Evolutionary conservation across 2,113 vertebrate genomes (phyloP).

Genomic region (Hippocampus barbouri): DNA sequence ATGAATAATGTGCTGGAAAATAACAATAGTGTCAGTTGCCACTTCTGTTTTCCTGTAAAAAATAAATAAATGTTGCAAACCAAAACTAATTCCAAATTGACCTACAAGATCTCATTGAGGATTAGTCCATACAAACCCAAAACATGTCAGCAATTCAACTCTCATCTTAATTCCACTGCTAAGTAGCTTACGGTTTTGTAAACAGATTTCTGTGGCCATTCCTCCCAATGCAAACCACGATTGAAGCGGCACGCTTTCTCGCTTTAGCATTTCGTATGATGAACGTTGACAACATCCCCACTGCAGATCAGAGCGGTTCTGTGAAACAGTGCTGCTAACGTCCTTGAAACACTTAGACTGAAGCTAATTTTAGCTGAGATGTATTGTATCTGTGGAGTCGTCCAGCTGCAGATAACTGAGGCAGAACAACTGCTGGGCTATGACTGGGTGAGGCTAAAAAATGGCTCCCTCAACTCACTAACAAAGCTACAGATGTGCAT

Average conservation of each 20-base stretch:
- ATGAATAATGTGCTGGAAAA: neutral
- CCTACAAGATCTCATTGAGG: slow-evolving; percentile 36
- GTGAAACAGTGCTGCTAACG: slow-evolving; percentile 1
- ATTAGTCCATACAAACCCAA: slow-evolving; percentile 46
- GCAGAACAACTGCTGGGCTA: slow-evolving; percentile 12
- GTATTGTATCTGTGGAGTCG: slow-evolving; percentile 15
- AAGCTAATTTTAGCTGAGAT: slow-evolving; percentile 2
- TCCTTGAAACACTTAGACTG: neutral
- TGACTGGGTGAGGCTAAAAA: slow-evolving; percentile 17
- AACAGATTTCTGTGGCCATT: slow-evolving; percentile 38
- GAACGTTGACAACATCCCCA: slow-evolving; percentile 38
- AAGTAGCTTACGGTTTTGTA: slow-evolving; percentile 46
- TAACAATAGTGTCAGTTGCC: neutral
- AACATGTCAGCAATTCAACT: slow-evolving; percentile 31
- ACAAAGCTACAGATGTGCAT: slow-evolving; percentile 51
- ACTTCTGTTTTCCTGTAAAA: neutral
- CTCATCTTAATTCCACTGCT: slow-evolving; percentile 31
- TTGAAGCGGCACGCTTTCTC: slow-evolving; percentile 15
- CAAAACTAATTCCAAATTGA: slow-evolving; percentile 39
- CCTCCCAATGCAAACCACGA: slow-evolving; percentile 25
- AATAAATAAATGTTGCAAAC: slow-evolving; percentile 13
- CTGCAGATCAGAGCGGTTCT: neutral
- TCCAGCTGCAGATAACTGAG: slow-evolving; percentile 21
- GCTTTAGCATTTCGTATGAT: slow-evolving; percentile 26
- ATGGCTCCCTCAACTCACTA: slow-evolving; percentile 25